Conservation (phyloP, 1,140 invertebrate species). For the Zophobas atratus region DNA sequence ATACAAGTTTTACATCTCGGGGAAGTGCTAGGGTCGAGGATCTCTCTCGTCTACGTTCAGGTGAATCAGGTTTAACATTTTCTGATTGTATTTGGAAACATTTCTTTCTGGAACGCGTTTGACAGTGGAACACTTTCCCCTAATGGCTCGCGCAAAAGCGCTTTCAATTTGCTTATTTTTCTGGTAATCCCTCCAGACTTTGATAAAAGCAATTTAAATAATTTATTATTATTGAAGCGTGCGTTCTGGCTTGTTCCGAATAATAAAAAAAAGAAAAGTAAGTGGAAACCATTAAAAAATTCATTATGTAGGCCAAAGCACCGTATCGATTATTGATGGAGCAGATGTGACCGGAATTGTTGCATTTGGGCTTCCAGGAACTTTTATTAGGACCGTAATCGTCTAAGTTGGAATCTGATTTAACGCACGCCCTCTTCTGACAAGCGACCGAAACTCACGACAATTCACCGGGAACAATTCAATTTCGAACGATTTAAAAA, state of each 20-base stretch:
- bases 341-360: slow-evolving; percentile 56
- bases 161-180: slow-evolving; percentile 19
- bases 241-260: slow-evolving; percentile 17
- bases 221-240: slow-evolving; percentile 37
- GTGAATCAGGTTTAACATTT: neutral
- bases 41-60: too few relatives aligned
- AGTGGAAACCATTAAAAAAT: slow-evolving; percentile 45
- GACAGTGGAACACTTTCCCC: neutral
- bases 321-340: slow-evolving; percentile 54
- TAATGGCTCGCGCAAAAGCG: neutral
- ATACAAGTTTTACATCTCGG: too few relatives aligned
- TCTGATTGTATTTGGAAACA: neutral
- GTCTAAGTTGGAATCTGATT: slow-evolving; percentile 56
- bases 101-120: neutral
- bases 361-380: slow-evolving; percentile 46
- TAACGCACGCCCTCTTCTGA: slow-evolving; percentile 45
- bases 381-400: slow-evolving; percentile 57
- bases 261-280: slow-evolving; percentile 37
- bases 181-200: slow-evolving; percentile 31
- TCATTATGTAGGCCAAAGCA: slow-evolving; percentile 19
- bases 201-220: slow-evolving; percentile 42
- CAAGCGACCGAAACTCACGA: slow-evolving; percentile 10
- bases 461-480: slow-evolving; percentile 40
- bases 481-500: slow-evolving; percentile 46
- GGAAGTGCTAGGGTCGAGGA: too few relatives aligned